These are phyloP conservation scores for Ursus arctos DNA, from an alignment of 2,113 vertebrate genomes.

Conservation along the genomic window DNA sequence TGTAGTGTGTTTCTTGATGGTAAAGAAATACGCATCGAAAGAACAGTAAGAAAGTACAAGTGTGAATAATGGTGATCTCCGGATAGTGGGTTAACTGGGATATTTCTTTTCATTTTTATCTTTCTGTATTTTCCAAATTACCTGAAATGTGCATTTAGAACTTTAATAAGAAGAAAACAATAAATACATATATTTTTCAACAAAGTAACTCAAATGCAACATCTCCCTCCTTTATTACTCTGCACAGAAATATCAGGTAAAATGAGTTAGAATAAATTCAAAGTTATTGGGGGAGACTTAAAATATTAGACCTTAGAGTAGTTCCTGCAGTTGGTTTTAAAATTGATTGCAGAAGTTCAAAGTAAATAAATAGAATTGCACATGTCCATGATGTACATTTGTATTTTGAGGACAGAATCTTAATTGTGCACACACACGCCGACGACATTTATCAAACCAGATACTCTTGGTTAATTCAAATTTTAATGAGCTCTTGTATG, in stretches of 20 bases:
- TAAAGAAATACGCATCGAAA: conserved; percentile 13
- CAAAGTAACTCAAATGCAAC: background rate
- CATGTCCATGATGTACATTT: background rate
- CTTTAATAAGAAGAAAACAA: conserved; percentile 18
- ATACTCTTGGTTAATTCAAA: background rate
- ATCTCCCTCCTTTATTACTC: background rate
- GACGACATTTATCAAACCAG: background rate
- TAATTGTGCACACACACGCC: background rate
- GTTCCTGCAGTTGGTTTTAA: background rate
- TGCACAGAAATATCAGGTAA: background rate
- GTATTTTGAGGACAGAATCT: background rate
- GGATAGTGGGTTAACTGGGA: background rate
- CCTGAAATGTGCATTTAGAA: background rate
- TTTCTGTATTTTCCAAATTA: conserved; percentile 45
- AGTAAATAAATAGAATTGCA: background rate
- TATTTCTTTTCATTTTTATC: background rate
- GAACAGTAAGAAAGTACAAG: background rate
- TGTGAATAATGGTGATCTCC: background rate
- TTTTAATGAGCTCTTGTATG: background rate
- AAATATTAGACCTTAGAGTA: background rate
- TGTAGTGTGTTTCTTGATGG: background rate
- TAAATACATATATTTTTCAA: background rate
- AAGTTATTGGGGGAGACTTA: background rate
- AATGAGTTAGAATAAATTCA: conserved; percentile 26
- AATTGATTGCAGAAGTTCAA: background rate